Base-by-base conservation (phyloP, 2,888 invertebrate genomes). In the Mimas tiliae region DNA sequence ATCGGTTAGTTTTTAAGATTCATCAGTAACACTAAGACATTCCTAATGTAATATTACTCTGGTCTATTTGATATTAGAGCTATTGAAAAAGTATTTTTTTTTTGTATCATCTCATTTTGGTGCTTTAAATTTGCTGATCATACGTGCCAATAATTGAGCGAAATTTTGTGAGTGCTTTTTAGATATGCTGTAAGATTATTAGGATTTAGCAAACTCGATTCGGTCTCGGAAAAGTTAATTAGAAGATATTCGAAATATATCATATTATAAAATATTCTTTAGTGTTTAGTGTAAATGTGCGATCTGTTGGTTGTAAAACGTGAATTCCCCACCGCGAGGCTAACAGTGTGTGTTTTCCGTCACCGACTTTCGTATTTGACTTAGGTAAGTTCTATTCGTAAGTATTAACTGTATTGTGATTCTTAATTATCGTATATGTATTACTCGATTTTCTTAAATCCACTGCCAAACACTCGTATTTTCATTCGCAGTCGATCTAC, bases 361-460 rank as follows among this genome's bases (percentile, higher is more conserved):
- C 85, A 81, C 81, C 83, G 82, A 47, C 55, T 86, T 80, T 85
- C 81, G 80, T 89, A 89, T 86, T 88, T 85, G 82, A 82, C 77
- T 67, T 87, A 87, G 81, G 75, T 89, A 88, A 89, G 86, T 81
- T 86, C 81, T 86, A 90, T 84, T 87, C 70, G 70, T 93, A 92
- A 93, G 92, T 92, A 91, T 90, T 91, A 91, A 89, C 85, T 87
- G 86, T 92, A 92, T 88, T 92, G 92, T 93, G 91, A 92, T 93
- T 89, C 84, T 87, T 89, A 86, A 88, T 86, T 89, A 85, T 88
- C 85, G 74, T 70, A 73, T 75, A 86, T 84, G 82, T 85, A 86
- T 81, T 80, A 85, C 82, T 87, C 84, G 75, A 86, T 88, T 77
- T 84, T 81, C 79, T 74, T 80, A 75, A 82, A 82, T 80, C 82